Conservation (phyloP, 2,113 vertebrate genomes). For the Oxyruncus cristatus region DNA sequence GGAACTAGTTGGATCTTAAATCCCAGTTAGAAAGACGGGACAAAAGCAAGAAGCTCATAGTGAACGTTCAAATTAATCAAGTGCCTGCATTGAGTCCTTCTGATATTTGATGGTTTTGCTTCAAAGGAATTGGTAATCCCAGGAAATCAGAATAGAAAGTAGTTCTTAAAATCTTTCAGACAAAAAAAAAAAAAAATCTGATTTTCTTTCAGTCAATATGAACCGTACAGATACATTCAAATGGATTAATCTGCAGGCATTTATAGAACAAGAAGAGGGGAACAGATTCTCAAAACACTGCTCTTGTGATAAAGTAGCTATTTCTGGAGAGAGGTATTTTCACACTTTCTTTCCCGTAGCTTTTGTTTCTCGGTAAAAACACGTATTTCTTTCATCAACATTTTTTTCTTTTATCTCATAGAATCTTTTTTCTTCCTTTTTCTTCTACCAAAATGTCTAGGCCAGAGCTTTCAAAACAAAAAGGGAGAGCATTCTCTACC, state of each 20-base stretch:
- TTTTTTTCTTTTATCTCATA: background rate
- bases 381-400: background rate
- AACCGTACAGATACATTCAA: background rate
- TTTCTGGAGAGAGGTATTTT: background rate
- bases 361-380: background rate
- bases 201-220: background rate
- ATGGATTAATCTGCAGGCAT: background rate
- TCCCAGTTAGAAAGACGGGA: background rate
- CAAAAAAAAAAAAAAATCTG: background rate
- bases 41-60: background rate
- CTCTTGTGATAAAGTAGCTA: background rate
- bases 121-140: background rate
- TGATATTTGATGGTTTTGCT: background rate
- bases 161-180: background rate
- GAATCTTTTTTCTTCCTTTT: background rate
- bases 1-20: background rate
- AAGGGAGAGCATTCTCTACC: background rate
- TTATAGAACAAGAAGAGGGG: background rate
- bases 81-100: background rate
- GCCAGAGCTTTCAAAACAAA: background rate
- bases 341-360: background rate
- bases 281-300: background rate
- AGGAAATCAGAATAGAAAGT: background rate
- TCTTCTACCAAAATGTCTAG: background rate
- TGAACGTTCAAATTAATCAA: background rate